These are phyloP conservation scores for Neogale vison DNA, from an alignment of 2,113 vertebrate species.

Conservation along the genomic window DNA sequence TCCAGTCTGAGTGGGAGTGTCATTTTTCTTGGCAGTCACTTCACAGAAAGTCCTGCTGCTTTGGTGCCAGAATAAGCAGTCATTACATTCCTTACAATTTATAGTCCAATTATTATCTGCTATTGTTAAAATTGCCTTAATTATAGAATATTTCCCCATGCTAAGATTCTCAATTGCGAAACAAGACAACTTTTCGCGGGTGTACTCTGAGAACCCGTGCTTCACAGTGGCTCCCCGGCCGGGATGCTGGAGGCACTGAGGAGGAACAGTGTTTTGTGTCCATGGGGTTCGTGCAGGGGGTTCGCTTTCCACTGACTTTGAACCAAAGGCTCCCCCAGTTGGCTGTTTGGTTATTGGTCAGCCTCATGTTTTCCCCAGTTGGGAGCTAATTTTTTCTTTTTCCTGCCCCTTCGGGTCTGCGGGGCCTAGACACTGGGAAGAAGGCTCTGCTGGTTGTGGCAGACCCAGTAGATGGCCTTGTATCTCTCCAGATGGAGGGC, in stretches of 20 bases:
- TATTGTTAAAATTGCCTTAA: conserved; percentile 87
- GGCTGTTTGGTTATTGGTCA: conserved; percentile 49
- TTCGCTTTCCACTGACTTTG: conserved; percentile 34
- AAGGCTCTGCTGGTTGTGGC: neutral
- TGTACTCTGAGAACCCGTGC: neutral
- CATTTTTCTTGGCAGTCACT: conserved; percentile 87
- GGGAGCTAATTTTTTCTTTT: neutral
- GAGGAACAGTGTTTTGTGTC: neutral
- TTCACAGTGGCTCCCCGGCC: neutral
- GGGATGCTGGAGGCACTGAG: neutral
- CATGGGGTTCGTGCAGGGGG: neutral
- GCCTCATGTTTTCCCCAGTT: neutral
- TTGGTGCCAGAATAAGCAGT: conserved; percentile 86
- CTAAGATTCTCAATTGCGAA: conserved; percentile 66
- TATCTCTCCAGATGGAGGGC: neutral
- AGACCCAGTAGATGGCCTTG: neutral
- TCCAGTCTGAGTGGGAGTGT: conserved; percentile 84
- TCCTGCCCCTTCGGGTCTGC: neutral
- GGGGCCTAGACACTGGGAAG: neutral
- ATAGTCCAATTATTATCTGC: conserved; percentile 88
- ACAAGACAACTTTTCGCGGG: conserved; percentile 6
- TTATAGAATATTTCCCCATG: conserved; percentile 86
- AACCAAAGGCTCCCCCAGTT: conserved; percentile 19
- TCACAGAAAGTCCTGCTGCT: conserved; percentile 85
- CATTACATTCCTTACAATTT: conserved; percentile 86